These are phyloP conservation scores for Pelosia muscerda DNA, from an alignment of 2,888 invertebrate species.

Conservation along the genomic window DNA sequence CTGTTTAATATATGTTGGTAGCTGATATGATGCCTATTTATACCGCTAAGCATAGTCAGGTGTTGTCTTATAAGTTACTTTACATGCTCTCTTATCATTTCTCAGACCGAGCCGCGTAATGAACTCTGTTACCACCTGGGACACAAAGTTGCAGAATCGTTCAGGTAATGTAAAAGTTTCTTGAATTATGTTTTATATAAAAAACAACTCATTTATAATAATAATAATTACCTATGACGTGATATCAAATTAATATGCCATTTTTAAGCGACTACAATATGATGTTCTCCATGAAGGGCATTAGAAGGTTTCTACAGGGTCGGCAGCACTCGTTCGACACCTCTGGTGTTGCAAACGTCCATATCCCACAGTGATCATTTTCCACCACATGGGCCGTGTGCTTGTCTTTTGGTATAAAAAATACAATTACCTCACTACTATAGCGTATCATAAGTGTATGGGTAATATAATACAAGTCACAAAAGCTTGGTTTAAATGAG, in stretches of 20 bases:
- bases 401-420: too few species aligned
- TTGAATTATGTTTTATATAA: background rate
- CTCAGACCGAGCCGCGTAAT: background rate
- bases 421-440: too few species aligned
- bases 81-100: background rate
- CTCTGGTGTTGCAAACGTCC: too few species aligned
- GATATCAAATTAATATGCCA: too few species aligned
- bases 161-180: background rate
- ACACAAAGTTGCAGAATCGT: background rate
- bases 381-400: too few species aligned
- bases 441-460: too few species aligned
- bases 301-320: too few species aligned
- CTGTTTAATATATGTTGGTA: background rate
- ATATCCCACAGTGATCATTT: too few species aligned
- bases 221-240: background rate
- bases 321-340: too few species aligned
- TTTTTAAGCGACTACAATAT: too few species aligned
- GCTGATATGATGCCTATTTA: background rate
- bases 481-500: background rate
- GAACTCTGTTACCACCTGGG: conserved; percentile 2
- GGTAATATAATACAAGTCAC: too few species aligned
- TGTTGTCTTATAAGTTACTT: background rate
- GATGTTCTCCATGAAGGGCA: too few species aligned
- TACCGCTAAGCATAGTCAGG: background rate
- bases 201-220: background rate